Evolutionary conservation across 2,797 vertebrate species (phyloP).

Genomic region (Choloepus didactylus): DNA sequence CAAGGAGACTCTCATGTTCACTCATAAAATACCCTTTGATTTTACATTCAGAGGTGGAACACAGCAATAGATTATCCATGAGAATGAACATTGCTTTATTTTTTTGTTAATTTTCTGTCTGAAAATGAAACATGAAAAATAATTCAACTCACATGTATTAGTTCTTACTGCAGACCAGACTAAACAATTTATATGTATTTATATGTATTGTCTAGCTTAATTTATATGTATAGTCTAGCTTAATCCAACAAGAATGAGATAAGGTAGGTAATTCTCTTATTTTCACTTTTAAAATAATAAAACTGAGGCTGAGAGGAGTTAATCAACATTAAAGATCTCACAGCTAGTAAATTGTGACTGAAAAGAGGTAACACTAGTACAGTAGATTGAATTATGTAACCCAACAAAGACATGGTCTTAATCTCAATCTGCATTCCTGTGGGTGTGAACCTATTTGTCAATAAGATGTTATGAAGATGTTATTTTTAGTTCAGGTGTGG

Average conservation of each 20-base stretch:
- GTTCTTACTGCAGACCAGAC: background rate
- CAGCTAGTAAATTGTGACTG: background rate
- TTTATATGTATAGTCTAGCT: background rate
- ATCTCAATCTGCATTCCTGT: no score
- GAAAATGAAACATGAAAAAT: background rate
- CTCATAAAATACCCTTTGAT: background rate
- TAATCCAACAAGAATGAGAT: background rate
- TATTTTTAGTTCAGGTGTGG: no score
- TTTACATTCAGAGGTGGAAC: background rate
- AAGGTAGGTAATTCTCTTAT: background rate
- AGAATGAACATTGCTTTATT: background rate
- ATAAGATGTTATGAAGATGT: no score
- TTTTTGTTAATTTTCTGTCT: background rate
- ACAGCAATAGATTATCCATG: background rate
- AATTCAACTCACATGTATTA: background rate
- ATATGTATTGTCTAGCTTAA: background rate
- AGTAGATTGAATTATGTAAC: no score
- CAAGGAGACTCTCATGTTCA: background rate
- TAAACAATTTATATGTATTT: background rate
- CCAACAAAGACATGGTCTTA: no score
- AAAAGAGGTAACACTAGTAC: background rate
- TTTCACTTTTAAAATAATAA: conserved; percentile 34
- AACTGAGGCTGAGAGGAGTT: background rate
- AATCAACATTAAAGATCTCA: background rate
- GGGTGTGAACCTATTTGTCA: no score